A percentile compares a stretch with the other conserved stretches of the same genome.
Evolutionary conservation across 2,888 invertebrate genomes (phyloP).

Genomic region (Melinopterus prodromus): DNA sequence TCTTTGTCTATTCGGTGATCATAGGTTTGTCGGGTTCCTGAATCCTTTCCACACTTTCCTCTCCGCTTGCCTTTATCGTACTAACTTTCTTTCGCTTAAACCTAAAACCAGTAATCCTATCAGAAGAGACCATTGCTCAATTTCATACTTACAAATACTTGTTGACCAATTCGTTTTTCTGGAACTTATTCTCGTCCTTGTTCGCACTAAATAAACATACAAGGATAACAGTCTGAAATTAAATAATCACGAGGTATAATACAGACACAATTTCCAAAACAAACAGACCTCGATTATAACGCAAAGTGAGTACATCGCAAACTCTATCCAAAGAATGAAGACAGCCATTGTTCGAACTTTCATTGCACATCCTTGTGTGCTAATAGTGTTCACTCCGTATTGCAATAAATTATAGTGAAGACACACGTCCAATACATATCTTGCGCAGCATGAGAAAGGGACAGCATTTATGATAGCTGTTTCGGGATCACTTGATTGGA

Average conservation of each 20-base stretch:
- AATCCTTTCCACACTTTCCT: not conserved
- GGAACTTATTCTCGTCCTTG: not conserved
- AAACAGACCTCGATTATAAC: constrained; percentile 44
- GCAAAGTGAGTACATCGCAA: constrained; percentile 41
- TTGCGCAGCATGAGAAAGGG: constrained; percentile 50
- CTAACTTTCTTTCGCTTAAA: constrained; percentile 17
- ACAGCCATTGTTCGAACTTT: constrained; percentile 41
- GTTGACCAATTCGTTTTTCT: constrained; percentile 10
- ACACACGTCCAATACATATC: constrained; percentile 41
- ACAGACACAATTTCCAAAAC: not conserved
- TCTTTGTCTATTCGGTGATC: not conserved
- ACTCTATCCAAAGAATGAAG: constrained; percentile 43
- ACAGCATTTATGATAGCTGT: constrained; percentile 37
- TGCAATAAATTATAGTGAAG: constrained; percentile 45
- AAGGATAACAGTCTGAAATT: constrained; percentile 27
- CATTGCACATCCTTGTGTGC: constrained; percentile 43
- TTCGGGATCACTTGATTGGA: constrained; percentile 7
- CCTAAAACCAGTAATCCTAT: constrained; percentile 11
- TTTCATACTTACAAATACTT: constrained; percentile 31
- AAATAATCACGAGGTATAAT: not conserved
- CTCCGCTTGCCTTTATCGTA: not conserved
- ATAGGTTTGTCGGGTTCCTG: not conserved
- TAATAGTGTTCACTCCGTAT: constrained; percentile 46
- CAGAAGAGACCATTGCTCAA: not conserved
- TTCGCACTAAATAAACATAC: constrained; percentile 22